These are phyloP conservation scores for Drosophila neocordata DNA, from an alignment of 1,140 invertebrate species.

Conservation along the genomic window DNA sequence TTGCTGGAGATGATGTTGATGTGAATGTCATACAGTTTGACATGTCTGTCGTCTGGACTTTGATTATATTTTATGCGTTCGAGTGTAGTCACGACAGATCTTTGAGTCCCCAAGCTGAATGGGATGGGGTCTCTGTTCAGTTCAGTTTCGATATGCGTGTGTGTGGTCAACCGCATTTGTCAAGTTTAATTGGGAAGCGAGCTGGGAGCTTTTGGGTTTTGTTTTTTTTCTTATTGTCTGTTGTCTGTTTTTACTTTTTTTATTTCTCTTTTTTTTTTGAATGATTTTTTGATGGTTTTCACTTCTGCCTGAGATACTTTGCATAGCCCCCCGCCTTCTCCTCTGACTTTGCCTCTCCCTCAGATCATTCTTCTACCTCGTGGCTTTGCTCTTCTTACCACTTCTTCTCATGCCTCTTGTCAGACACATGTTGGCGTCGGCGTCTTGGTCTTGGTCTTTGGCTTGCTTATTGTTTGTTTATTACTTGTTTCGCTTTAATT, in stretches of 20 bases:
- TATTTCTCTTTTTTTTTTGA: slow-evolving; percentile 14
- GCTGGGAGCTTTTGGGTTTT: slow-evolving; percentile 54
- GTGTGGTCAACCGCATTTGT: slow-evolving; percentile 82
- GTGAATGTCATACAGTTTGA: slow-evolving; percentile 78
- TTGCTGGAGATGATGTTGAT: slow-evolving; percentile 51
- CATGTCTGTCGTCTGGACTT: slow-evolving; percentile 67
- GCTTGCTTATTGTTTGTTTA: slow-evolving; percentile 77
- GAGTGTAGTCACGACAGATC: slow-evolving; percentile 51
- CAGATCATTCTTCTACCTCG: too few species aligned
- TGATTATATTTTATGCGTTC: slow-evolving; percentile 75
- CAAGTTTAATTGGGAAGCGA: slow-evolving; percentile 81
- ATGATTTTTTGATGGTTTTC: slow-evolving; percentile 40
- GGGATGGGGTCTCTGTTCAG: slow-evolving; percentile 2
- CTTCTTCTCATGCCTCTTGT: slow-evolving; percentile 31
- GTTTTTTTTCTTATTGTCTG: slow-evolving; percentile 26
- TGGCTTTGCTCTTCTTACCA: slow-evolving; percentile 18
- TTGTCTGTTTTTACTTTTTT: slow-evolving; percentile 48
- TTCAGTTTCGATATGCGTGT: slow-evolving; percentile 54
- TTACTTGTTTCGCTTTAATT: slow-evolving; percentile 80
- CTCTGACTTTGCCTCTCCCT: background rate
- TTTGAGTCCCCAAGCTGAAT: slow-evolving; percentile 17
- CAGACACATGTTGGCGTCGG: slow-evolving; percentile 67
- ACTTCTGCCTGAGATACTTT: slow-evolving; percentile 62
- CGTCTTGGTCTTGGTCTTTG: slow-evolving; percentile 57
- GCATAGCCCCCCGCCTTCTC: slow-evolving; percentile 46